Evolutionary conservation across 2,113 vertebrate species (phyloP).

Genomic region (Oceanites oceanicus): DNA sequence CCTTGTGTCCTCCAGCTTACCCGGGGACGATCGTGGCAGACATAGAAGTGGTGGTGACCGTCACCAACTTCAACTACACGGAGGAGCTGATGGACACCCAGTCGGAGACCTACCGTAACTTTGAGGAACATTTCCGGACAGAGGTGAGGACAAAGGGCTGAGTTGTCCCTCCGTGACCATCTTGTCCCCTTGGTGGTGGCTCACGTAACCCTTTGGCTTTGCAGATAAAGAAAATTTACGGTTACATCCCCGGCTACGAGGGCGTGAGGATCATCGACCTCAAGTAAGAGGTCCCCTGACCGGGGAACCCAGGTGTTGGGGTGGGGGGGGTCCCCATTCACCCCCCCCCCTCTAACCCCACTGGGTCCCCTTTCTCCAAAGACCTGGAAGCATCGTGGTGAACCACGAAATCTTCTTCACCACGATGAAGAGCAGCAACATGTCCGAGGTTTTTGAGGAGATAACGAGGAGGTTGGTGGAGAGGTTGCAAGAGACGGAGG

Average conservation of each 20-base stretch:
- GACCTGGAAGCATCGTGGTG: neutral
- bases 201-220: neutral
- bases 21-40: neutral
- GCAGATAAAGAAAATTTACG: neutral
- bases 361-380: neutral
- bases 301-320: neutral
- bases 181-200: neutral
- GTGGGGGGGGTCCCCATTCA: neutral
- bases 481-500: neutral
- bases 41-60: neutral
- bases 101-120: neutral
- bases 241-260: neutral
- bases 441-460: accelerated
- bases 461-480: neutral
- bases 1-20: neutral
- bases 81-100: neutral
- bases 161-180: neutral
- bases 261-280: neutral
- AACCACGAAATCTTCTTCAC: neutral
- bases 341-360: neutral
- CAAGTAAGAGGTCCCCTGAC: neutral
- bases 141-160: neutral
- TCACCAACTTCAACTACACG: neutral
- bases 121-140: neutral
- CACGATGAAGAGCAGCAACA: accelerated